These are phyloP conservation scores for Rhipidura dahli DNA, from an alignment of 2,113 vertebrate species.

Conservation along the genomic window DNA sequence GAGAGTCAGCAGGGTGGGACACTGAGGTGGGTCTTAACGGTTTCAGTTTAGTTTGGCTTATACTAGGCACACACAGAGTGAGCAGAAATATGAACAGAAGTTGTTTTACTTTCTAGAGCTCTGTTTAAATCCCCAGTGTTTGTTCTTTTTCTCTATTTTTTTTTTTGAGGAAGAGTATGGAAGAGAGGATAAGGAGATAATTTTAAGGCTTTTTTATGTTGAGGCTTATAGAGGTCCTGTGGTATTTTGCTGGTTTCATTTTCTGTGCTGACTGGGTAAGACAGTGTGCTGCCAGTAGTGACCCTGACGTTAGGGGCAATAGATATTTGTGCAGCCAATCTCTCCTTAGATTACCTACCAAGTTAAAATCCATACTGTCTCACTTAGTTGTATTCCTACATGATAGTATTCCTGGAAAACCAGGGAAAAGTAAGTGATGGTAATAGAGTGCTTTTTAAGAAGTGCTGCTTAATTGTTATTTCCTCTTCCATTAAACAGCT, in stretches of 20 bases:
- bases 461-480: not conserved
- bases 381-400: not conserved
- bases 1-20: not conserved
- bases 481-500: not conserved
- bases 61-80: not conserved
- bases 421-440: not conserved
- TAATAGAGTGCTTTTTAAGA: not conserved
- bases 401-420: not conserved
- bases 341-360: not conserved
- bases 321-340: not conserved
- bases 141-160: not conserved
- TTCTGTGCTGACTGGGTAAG: not conserved
- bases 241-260: not conserved
- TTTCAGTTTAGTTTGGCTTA: not conserved
- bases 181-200: not conserved
- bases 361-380: not conserved
- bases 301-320: not conserved
- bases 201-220: not conserved
- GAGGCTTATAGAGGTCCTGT: not conserved
- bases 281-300: not conserved
- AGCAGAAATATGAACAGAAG: not conserved
- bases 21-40: not conserved
- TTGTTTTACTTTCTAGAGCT: not conserved
- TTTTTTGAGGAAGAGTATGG: not conserved
- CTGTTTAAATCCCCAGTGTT: not conserved